A percentile compares a stretch with the other conserved stretches of the same genome.
Conservation (phyloP, 2,888 invertebrate genomes). For the Cancer borealis region DNA sequence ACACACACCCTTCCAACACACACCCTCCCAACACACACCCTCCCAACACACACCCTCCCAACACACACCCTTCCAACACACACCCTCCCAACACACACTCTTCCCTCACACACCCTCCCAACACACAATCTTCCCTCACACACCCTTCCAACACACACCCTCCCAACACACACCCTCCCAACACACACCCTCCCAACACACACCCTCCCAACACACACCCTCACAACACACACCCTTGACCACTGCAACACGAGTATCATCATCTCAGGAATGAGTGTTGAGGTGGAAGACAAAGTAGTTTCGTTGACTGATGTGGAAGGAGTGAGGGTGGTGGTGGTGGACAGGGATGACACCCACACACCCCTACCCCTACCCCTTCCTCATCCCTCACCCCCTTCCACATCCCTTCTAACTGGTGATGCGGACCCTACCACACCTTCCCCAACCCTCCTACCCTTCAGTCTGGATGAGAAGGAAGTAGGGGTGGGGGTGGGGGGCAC, state of each 20-base stretch:
- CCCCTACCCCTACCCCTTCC: background rate
- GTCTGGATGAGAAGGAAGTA: slow-evolving; percentile 11
- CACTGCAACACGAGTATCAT: slow-evolving; percentile 18
- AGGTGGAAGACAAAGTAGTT: slow-evolving; percentile 1
- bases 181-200: slow-evolving; percentile 44
- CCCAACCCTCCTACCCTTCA: slow-evolving; percentile 33
- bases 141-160: slow-evolving; percentile 26
- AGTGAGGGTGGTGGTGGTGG: slow-evolving; percentile 58
- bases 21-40: slow-evolving; percentile 18
- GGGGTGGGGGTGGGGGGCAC: slow-evolving; percentile 9
- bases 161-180: background rate
- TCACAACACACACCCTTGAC: background rate
- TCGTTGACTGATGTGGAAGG: slow-evolving; percentile 49
- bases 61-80: background rate
- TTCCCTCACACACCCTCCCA: background rate
- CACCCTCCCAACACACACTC: slow-evolving; percentile 13
- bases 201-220: slow-evolving; percentile 48
- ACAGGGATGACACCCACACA: background rate
- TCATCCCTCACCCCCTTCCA: slow-evolving; percentile 23
- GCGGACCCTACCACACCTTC: background rate
- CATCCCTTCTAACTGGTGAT: background rate
- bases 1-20: slow-evolving; percentile 21
- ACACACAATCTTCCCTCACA: slow-evolving; percentile 46
- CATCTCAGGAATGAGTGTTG: slow-evolving; percentile 44
- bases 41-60: slow-evolving; percentile 40